phyloP scores from a whole-genome alignment of 2,797 vertebrate genomes.

The Rhyacichthys aspro region DNA sequence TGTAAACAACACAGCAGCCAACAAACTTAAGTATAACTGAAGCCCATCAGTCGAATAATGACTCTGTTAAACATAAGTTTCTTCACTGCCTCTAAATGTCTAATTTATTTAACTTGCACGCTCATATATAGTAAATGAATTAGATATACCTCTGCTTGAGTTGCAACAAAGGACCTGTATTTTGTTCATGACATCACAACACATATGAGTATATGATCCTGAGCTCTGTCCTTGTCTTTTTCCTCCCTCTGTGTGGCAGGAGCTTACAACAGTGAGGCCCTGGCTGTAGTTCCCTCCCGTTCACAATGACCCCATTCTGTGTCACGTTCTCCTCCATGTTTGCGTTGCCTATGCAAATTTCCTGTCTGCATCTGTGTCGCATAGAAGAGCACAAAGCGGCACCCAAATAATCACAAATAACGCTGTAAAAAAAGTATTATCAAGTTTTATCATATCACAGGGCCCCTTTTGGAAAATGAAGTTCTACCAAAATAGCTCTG shows the following conservation, averaged over 20 bases:
- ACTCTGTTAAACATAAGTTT: too few species aligned
- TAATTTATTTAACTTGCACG: too few species aligned
- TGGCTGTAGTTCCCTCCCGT: not conserved
- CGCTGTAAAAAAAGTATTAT: not conserved
- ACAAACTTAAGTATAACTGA: too few species aligned
- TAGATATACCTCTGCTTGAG: too few species aligned
- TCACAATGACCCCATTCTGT: conserved; percentile 19
- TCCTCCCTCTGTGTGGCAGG: not conserved
- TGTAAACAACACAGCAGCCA: not conserved
- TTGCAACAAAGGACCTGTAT: too few species aligned
- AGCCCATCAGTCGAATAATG: too few species aligned
- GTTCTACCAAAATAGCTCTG: not conserved
- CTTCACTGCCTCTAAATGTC: too few species aligned
- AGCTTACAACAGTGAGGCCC: not conserved
- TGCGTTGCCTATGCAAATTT: conserved; percentile 11
- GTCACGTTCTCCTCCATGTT: conserved; percentile 6
- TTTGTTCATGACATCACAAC: too few species aligned
- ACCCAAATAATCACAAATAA: not conserved
- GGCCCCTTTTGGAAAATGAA: not conserved
- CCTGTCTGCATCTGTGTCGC: conserved; percentile 11
- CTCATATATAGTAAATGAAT: too few species aligned
- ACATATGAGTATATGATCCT: too few species aligned
- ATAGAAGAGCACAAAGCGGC: conserved; percentile 3
- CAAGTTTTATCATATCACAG: conserved; percentile 5
- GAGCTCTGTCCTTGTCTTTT: too few species aligned